Base-by-base conservation (phyloP, 2,888 invertebrate genomes). In the Apamea anceps region DNA sequence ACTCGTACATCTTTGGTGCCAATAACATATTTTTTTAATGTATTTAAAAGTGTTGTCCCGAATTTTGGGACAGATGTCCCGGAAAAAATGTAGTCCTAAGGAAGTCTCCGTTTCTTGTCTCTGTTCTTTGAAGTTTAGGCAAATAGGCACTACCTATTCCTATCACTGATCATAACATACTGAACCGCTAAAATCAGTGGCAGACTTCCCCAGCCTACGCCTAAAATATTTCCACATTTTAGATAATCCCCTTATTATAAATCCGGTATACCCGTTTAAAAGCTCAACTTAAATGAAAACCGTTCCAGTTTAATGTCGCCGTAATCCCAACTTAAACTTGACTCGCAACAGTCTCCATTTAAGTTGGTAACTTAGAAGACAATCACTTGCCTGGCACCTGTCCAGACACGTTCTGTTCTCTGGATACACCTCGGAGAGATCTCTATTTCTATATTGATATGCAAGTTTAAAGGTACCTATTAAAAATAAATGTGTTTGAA, bases 301-400 rank as follows among this genome's bases (percentile, higher is more conserved):
- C 74, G 74, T 80, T 87, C 75, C 68, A 84, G 84, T 87, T 87
- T 77, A 79, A 65, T 66, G 72, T 77, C 28, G 37, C 51, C 10
- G 54, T 84, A 84, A 77, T 87, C 66, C 60, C 32, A 75, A 75
- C 65, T 72, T 75, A 71, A 83, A 75, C 76, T 79, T 63, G 73
- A 86, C 60, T 75, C 54, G 42, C 71, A 72, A 81, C 66, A 75
- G 75, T 37, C 66, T 71, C 42, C 60, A 75, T 84, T 77, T 75
- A 87, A 87, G 70, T 87, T 84, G 28, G 60, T 80, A 76, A 79
- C 75, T 80, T 75, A 57, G 32, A 54, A 80, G 63, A 84, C 77
- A 77, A 72, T 79, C 79, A 66, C 32, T n/a, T 51, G 51, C 15
- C 54, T 87, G 87, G 85, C 85, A 80, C 60, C 32, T 73, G 42